phyloP scores from a whole-genome alignment of 2,888 invertebrate genomes.

The Dryadula phaetusa region DNA sequence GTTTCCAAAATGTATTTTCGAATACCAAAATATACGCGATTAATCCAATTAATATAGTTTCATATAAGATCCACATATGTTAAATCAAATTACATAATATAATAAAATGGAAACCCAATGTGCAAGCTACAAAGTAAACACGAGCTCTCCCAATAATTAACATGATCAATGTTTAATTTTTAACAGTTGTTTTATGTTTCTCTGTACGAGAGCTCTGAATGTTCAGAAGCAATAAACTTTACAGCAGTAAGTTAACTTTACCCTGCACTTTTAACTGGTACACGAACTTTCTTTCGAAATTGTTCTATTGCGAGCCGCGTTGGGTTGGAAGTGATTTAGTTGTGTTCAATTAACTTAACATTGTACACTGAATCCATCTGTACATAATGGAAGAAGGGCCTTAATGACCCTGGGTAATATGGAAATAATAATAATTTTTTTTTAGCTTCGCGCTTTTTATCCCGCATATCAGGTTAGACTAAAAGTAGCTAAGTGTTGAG shows the following conservation, averaged over 20 bases:
- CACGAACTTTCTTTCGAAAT: constrained; percentile 33
- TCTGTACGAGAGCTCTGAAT: constrained; percentile 28
- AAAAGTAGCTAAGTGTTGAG: no score
- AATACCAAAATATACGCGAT: no score
- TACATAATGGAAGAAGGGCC: no score
- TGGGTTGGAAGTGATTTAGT: not conserved
- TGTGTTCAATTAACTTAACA: not conserved
- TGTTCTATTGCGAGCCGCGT: not conserved
- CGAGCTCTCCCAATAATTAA: constrained; percentile 17
- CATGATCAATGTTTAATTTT: constrained; percentile 40
- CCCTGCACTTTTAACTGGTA: constrained; percentile 28
- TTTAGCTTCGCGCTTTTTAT: no score
- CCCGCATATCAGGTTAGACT: no score
- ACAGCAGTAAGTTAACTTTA: constrained; percentile 38
- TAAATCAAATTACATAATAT: no score
- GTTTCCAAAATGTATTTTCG: no score
- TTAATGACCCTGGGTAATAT: no score
- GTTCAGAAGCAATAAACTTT: constrained; percentile 38
- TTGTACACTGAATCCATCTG: no score
- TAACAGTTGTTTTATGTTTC: constrained; percentile 30
- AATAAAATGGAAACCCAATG: not conserved
- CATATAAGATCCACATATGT: no score
- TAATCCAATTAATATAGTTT: no score
- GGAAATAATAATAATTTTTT: no score
- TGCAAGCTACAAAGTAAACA: constrained; percentile 11